Conservation (phyloP, 1,140 invertebrate genomes). For the Spodoptera litura region DNA sequence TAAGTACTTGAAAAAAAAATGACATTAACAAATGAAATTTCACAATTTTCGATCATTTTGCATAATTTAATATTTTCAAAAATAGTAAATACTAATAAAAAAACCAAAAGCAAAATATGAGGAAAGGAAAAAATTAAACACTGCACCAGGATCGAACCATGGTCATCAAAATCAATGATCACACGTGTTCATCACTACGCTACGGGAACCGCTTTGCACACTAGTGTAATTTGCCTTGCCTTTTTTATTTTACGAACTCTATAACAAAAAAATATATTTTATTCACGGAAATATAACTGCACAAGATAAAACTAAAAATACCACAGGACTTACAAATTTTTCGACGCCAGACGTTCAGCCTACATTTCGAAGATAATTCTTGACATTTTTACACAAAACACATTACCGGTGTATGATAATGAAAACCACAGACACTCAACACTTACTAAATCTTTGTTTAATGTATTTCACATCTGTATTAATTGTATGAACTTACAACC, state of each 20-base stretch:
- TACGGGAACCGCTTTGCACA: constrained; percentile 32
- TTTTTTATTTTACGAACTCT: constrained; percentile 39
- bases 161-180: constrained; percentile 42
- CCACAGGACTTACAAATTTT: constrained; percentile 4
- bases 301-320: background rate
- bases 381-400: constrained; percentile 17
- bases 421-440: background rate
- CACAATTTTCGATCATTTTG: constrained; percentile 13
- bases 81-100: constrained; percentile 34
- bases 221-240: constrained; percentile 49
- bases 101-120: constrained; percentile 51
- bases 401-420: background rate
- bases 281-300: background rate
- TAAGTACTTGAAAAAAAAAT: background rate
- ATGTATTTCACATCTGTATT: background rate
- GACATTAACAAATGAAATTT: background rate
- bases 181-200: constrained; percentile 55
- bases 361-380: constrained; percentile 17
- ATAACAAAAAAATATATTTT: constrained; percentile 55
- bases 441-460: background rate
- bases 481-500: background rate
- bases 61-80: constrained; percentile 6
- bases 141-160: constrained; percentile 56
- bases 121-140: constrained; percentile 46
- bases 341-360: background rate